These are phyloP conservation scores for Margarornis squamiger DNA, from an alignment of 2,797 vertebrate genomes.

Conservation along the genomic window DNA sequence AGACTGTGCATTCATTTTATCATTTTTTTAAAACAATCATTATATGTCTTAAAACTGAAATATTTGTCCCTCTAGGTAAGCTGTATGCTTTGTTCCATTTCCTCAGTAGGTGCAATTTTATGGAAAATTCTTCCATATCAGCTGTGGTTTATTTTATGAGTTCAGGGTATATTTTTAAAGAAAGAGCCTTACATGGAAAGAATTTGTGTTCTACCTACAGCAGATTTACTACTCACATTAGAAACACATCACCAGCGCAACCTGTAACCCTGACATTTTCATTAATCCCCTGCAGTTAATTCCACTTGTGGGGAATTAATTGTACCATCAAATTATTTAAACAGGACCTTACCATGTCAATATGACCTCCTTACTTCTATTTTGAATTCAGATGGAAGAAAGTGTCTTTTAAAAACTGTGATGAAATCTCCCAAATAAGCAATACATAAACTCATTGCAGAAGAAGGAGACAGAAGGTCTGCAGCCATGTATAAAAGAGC, in stretches of 20 bases:
- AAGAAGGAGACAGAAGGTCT: slow-evolving; percentile 43
- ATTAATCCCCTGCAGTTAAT: slow-evolving; percentile 62
- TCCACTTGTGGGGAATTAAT: slow-evolving; percentile 58
- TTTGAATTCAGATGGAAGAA: slow-evolving; percentile 22
- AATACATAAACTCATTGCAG: slow-evolving; percentile 5
- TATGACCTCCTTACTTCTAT: slow-evolving; percentile 18
- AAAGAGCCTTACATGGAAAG: neutral
- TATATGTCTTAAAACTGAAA: neutral
- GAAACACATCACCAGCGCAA: slow-evolving; percentile 54
- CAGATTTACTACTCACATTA: slow-evolving; percentile 60
- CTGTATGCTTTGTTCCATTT: neutral
- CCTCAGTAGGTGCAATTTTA: neutral
- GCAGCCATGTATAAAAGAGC: slow-evolving; percentile 25
- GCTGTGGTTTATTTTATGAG: neutral
- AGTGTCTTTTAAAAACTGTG: slow-evolving; percentile 14
- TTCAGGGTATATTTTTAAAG: slow-evolving; percentile 24
- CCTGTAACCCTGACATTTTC: slow-evolving; percentile 62
- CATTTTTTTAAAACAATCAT: rapidly evolving
- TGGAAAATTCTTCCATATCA: neutral
- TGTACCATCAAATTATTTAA: slow-evolving; percentile 59
- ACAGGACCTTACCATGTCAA: slow-evolving; percentile 3
- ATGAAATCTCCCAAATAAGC: slow-evolving; percentile 44
- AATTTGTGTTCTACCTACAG: slow-evolving; percentile 54
- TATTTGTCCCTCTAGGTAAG: neutral
- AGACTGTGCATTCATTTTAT: neutral